Evolutionary conservation across 2,888 invertebrate genomes (phyloP).

Genomic region (Philopedon plagiatum): DNA sequence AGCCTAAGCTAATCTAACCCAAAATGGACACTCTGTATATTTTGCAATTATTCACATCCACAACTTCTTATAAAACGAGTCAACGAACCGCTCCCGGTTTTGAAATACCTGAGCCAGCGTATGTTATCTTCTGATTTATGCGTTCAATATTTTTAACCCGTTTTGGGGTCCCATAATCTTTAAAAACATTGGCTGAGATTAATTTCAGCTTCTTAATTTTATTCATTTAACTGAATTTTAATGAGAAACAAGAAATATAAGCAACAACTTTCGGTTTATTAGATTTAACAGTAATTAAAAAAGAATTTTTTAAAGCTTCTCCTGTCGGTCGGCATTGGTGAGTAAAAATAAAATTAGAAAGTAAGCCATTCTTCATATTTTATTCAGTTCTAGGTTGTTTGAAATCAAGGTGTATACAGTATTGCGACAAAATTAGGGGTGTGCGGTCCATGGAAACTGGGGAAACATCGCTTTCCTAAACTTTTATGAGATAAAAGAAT

Average conservation of each 20-base stretch:
- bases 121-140: constrained; percentile 65
- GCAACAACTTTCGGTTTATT: neutral
- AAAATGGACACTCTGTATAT: no score
- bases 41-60: neutral
- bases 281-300: neutral
- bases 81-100: constrained; percentile 61
- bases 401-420: no score
- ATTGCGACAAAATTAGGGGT: no score
- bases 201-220: constrained; percentile 59
- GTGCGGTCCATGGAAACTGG: no score
- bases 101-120: constrained; percentile 63
- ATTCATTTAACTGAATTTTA: constrained; percentile 61
- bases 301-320: no score
- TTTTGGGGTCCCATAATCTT: constrained; percentile 60
- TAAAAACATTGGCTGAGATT: constrained; percentile 57
- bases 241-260: constrained; percentile 55
- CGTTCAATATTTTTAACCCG: constrained; percentile 64
- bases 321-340: no score
- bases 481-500: no score
- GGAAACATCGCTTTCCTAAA: no score
- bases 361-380: no score
- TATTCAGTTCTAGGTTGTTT: no score
- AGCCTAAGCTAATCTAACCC: no score
- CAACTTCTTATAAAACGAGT: neutral
- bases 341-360: no score